Base-by-base conservation (phyloP, 1,140 invertebrate species). In the Drosophila neocordata region DNA sequence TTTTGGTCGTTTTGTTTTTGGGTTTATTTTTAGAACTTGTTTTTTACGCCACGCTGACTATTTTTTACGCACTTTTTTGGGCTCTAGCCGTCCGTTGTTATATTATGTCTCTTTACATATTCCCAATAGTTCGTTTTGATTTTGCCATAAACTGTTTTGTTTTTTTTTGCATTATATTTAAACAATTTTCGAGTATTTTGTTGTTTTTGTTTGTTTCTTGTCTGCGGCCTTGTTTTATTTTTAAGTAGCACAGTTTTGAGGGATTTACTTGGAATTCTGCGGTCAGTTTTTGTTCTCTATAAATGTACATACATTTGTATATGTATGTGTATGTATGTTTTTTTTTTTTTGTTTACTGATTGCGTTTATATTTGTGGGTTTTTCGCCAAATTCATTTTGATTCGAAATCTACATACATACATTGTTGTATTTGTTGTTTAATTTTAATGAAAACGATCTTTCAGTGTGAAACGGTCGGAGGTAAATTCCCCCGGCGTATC, bases 221-320 rank as follows among this genome's bases (percentile, higher is more conserved):
- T 61, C n/a, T 20, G 27, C 48, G 65, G 53, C 65, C 63, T 72
- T 60, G 58, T 67, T 61, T 63, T 69, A 62, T 78, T 69, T 77
- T 79, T 70, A 69, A 77, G 65, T 87, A 88, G 83, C 83, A 87
- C 79, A 88, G 79, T 85, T 85, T 85, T 85, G 65, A 61, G 74
- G 74, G 82, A 79, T 73, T 79, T 73, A 65, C 69, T 71, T 64
- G 60, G 76, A 80, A 80, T 77, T 85, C 53, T 71, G 79, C 60
- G 73, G 78, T 80, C 56, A 59, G 37, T 58, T 66, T 63, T 44
- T 70, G 37, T 52, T 58, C 20, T 52, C 41, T 48, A 18, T 20
- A 11, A 9, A 9, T 38, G n/a, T 5, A 13, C n/a, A n/a, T 44
- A 38, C 24, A 44, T 52, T 37, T 38, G 35, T n/a, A 20, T 57